phyloP scores from a whole-genome alignment of 2,888 invertebrate genomes.

The Resseliella maxima region DNA sequence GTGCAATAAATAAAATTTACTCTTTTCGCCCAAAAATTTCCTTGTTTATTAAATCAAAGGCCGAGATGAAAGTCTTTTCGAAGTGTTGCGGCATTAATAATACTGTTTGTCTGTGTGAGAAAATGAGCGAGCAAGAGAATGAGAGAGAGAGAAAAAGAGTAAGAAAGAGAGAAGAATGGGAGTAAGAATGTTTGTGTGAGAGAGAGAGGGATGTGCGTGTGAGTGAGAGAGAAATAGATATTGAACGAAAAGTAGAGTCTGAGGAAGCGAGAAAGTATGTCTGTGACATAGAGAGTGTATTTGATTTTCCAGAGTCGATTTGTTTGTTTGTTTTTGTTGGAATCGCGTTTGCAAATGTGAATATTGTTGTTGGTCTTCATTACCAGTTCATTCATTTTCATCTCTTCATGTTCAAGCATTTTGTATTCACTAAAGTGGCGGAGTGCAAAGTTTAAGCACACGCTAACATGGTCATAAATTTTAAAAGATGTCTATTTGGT shows the following conservation, averaged over 20 bases:
- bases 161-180: too few species aligned
- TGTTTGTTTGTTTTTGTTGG: not conserved
- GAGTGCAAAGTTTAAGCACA: constrained; percentile 16
- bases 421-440: constrained; percentile 14
- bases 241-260: not conserved
- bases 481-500: constrained; percentile 25
- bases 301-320: not conserved
- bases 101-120: not conserved
- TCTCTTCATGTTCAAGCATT: not conserved
- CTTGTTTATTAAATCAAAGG: constrained; percentile 51
- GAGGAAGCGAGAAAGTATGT: not conserved
- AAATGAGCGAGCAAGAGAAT: too few species aligned
- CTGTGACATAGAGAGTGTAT: not conserved
- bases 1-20: constrained; percentile 51
- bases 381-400: constrained; percentile 45
- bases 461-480: constrained; percentile 40
- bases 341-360: not conserved
- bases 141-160: too few species aligned
- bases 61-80: constrained; percentile 31
- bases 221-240: too few species aligned
- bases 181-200: too few species aligned
- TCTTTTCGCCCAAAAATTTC: constrained; percentile 26
- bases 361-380: constrained; percentile 1
- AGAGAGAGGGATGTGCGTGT: too few species aligned
- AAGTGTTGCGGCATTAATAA: constrained; percentile 37